These are phyloP conservation scores for Spinus olivaceus DNA, from an alignment of 2,797 vertebrate genomes.

Conservation along the genomic window DNA sequence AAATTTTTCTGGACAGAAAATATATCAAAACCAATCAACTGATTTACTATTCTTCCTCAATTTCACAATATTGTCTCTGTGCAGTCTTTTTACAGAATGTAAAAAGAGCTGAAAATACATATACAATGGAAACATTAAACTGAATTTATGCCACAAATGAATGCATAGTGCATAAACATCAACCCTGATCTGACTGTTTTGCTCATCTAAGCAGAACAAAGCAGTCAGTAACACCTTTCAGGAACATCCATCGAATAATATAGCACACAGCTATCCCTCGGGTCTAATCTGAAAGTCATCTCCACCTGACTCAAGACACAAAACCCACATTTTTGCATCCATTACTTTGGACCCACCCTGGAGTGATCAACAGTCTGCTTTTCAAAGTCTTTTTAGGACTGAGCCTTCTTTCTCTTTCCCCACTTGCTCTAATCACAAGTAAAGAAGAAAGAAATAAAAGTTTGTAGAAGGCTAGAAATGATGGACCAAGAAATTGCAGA, in stretches of 20 bases:
- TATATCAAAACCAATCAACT: background rate
- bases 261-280: background rate
- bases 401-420: background rate
- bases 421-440: background rate
- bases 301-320: background rate
- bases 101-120: background rate
- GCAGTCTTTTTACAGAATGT: background rate
- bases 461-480: background rate
- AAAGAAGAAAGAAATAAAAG: background rate
- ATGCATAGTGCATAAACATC: background rate
- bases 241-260: background rate
- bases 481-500: background rate
- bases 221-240: background rate
- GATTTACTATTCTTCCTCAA: slow-evolving; percentile 13
- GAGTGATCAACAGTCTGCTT: background rate
- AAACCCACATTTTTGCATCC: background rate
- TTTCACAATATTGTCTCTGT: slow-evolving; percentile 1
- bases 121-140: background rate
- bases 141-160: background rate
- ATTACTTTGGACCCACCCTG: background rate
- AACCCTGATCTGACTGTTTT: background rate
- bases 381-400: background rate
- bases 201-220: slow-evolving; percentile 1
- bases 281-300: background rate
- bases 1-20: background rate